Evolutionary conservation across 2,888 invertebrate species (phyloP).

Genomic region (Zootermopsis nevadensis): DNA sequence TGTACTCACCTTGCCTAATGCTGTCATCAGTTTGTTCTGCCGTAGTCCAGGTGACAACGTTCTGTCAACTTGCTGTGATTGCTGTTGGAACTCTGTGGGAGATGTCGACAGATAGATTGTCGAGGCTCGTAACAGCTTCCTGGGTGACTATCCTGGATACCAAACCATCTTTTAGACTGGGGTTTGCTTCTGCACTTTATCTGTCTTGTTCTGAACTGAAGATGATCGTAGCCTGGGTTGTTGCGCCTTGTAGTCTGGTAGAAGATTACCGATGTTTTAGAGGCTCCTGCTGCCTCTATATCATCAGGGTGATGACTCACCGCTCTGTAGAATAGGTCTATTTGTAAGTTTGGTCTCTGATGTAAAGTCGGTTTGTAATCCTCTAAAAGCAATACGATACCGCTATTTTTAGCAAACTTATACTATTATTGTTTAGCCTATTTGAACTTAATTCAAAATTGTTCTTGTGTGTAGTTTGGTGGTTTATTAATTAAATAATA

Average conservation of each 20-base stretch:
- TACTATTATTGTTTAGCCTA: constrained; percentile 27
- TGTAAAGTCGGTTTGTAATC: too few species aligned
- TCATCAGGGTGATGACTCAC: too few species aligned
- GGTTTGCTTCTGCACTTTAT: too few species aligned
- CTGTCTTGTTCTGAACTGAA: too few species aligned
- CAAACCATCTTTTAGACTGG: not conserved
- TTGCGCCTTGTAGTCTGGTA: too few species aligned
- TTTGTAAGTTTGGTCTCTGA: too few species aligned
- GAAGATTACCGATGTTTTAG: too few species aligned
- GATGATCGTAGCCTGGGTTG: too few species aligned
- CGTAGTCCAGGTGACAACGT: not conserved
- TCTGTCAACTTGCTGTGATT: constrained; percentile 18
- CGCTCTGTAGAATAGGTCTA: too few species aligned
- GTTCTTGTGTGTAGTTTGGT: constrained; percentile 12
- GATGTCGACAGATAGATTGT: constrained; percentile 27
- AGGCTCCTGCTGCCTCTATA: too few species aligned
- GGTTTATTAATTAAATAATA: constrained; percentile 39
- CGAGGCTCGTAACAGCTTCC: not conserved
- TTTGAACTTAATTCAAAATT: constrained; percentile 9
- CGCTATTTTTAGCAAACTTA: not conserved
- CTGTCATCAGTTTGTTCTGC: constrained; percentile 9
- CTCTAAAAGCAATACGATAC: not conserved
- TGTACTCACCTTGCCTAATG: constrained; percentile 21
- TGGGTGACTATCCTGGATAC: not conserved
- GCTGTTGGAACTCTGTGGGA: constrained; percentile 21